A percentile compares a stretch with the other conserved stretches of the same genome.
These are phyloP conservation scores for Barypeithes pellucidus DNA, from an alignment of 2,888 invertebrate genomes.

Conservation along the genomic window DNA sequence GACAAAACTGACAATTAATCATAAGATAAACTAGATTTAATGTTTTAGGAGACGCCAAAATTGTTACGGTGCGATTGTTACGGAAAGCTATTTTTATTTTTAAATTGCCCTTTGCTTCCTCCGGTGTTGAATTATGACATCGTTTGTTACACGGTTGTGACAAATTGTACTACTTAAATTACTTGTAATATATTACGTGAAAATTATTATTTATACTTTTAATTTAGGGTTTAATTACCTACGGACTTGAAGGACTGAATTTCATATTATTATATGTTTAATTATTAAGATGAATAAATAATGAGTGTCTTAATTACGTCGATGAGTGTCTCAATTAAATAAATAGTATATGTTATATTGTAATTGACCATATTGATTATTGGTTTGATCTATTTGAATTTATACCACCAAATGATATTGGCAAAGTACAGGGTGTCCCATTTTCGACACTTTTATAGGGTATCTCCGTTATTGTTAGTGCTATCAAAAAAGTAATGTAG, in stretches of 20 bases:
- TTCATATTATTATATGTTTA: neutral
- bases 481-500: too few relatives aligned
- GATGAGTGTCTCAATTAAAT: too few relatives aligned
- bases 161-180: slow-evolving; percentile 10
- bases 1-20: slow-evolving; percentile 48
- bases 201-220: slow-evolving; percentile 20
- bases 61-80: slow-evolving; percentile 25
- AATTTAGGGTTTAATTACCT: slow-evolving; percentile 16
- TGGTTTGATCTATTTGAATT: too few relatives aligned
- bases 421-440: too few relatives aligned
- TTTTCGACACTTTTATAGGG: too few relatives aligned
- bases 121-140: slow-evolving; percentile 18
- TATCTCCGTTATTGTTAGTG: too few relatives aligned
- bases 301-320: neutral
- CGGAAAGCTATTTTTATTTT: slow-evolving; percentile 28
- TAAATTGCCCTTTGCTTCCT: slow-evolving; percentile 37
- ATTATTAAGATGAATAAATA: neutral
- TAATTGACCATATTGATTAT: neutral
- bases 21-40: slow-evolving; percentile 36
- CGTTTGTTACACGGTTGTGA: slow-evolving; percentile 23
- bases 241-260: neutral
- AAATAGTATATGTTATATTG: too few relatives aligned
- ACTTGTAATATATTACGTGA: slow-evolving; percentile 2
- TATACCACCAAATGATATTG: too few relatives aligned
- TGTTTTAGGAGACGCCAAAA: slow-evolving; percentile 11